phyloP scores from a whole-genome alignment of 1,140 invertebrate species.

The Heliothis virescens region DNA sequence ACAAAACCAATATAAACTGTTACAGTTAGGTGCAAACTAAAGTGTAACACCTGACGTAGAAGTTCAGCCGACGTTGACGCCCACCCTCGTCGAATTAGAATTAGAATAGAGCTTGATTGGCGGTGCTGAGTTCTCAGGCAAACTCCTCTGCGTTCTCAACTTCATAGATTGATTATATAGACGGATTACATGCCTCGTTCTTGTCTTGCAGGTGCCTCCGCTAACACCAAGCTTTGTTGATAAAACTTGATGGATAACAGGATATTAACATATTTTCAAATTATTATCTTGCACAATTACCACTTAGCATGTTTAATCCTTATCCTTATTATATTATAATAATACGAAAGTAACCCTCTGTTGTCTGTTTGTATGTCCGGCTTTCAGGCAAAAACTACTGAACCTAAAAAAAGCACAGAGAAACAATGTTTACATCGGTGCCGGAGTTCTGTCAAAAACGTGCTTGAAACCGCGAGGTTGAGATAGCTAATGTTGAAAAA shows the following conservation, averaged over 20 bases:
- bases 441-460: too few species aligned
- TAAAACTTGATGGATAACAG: neutral
- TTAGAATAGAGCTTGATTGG: conserved; percentile 53
- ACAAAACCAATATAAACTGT: conserved; percentile 42
- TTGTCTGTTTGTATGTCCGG: too few species aligned
- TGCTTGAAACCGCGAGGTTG: too few species aligned
- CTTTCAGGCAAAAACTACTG: too few species aligned
- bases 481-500: too few species aligned
- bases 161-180: conserved; percentile 41
- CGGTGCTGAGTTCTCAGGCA: conserved; percentile 40
- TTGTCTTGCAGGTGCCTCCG: neutral
- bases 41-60: conserved; percentile 46
- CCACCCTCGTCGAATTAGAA: conserved; percentile 47
- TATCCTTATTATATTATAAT: too few species aligned
- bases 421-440: too few species aligned
- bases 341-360: too few species aligned
- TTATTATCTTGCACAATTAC: too few species aligned
- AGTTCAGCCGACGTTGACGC: conserved; percentile 44
- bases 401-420: too few species aligned
- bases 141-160: conserved; percentile 30
- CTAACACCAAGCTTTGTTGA: neutral
- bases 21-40: conserved; percentile 37
- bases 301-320: too few species aligned
- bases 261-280: too few species aligned
- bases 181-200: neutral